These are phyloP conservation scores for Ochotona princeps DNA, from an alignment of 2,113 vertebrate species.

Conservation along the genomic window DNA sequence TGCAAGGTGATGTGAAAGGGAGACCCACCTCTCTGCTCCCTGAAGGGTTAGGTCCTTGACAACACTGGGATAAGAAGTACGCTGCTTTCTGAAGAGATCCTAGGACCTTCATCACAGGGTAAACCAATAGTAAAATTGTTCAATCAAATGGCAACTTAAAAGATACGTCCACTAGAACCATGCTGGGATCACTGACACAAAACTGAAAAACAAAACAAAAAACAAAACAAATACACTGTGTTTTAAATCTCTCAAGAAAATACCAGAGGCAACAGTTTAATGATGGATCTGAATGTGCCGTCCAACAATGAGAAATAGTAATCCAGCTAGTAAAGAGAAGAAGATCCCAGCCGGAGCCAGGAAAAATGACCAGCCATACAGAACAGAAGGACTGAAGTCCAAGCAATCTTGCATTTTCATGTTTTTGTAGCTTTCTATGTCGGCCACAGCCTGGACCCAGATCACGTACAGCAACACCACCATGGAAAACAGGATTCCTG, in stretches of 20 bases:
- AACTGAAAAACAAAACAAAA: conserved; percentile 43
- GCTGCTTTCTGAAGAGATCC: conserved; percentile 21
- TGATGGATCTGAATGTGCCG: conserved; percentile 89
- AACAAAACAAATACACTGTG: conserved; percentile 47
- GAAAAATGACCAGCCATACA: conserved; percentile 96
- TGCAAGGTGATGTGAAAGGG: background rate
- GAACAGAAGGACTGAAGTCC: conserved; percentile 87
- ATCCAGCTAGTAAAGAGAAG: conserved; percentile 93
- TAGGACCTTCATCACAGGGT: conserved; percentile 51
- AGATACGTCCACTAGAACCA: conserved; percentile 67
- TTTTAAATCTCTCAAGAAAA: conserved; percentile 68
- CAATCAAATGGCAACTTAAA: conserved; percentile 62
- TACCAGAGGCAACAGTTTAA: conserved; percentile 10
- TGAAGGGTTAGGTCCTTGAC: conserved; percentile 31
- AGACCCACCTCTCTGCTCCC: background rate
- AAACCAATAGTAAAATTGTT: conserved; percentile 57
- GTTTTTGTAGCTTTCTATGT: conserved; percentile 89
- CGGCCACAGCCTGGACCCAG: conserved; percentile 92
- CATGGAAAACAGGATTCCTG: conserved; percentile 93
- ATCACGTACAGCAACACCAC: conserved; percentile 92
- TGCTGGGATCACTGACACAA: conserved; percentile 22
- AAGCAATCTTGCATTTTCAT: conserved; percentile 86
- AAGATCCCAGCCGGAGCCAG: conserved; percentile 94
- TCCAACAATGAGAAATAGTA: conserved; percentile 94
- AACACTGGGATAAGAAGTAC: background rate